Percentiles rank a stretch among this genome's conserved stretches.
Evolutionary conservation across 2,113 vertebrate species (phyloP).

Genomic region (Channa maculata): DNA sequence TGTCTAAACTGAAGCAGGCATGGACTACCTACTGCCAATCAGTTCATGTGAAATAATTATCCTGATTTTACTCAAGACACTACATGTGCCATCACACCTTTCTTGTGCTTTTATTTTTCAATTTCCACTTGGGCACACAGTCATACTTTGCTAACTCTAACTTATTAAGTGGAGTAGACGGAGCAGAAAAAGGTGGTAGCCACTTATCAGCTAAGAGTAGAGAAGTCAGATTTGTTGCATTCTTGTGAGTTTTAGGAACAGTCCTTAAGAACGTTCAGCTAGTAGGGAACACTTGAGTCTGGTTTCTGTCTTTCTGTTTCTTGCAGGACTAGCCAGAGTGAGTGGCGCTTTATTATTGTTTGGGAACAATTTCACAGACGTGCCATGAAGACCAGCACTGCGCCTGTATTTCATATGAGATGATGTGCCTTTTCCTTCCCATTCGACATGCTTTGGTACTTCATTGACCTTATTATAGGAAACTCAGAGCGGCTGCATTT

Average conservation of each 20-base stretch:
- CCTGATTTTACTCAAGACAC: not conserved
- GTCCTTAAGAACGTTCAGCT: conserved; percentile 15
- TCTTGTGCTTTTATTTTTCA: not conserved
- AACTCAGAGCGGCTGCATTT: conserved; percentile 14
- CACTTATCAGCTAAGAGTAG: not conserved
- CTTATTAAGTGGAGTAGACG: not conserved
- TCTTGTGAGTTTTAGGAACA: conserved; percentile 24
- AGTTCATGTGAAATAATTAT: not conserved
- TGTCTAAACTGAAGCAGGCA: conserved; percentile 5
- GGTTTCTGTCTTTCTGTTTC: not conserved
- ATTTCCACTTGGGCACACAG: not conserved
- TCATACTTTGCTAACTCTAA: not conserved
- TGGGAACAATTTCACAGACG: conserved; percentile 51
- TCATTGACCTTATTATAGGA: conserved; percentile 34
- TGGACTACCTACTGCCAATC: not conserved
- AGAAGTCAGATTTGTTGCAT: not conserved
- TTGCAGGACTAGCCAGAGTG: conserved; percentile 1
- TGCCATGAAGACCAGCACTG: conserved; percentile 27
- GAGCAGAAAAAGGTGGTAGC: not conserved
- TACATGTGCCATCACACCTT: not conserved
- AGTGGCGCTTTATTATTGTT: conserved; percentile 31
- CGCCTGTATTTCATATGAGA: conserved; percentile 37
- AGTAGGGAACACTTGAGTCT: conserved; percentile 11
- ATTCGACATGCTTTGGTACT: conserved; percentile 53
- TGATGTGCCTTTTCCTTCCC: conserved; percentile 42